phyloP scores from a whole-genome alignment of 1,140 invertebrate species.

The Dreissena polymorpha region DNA sequence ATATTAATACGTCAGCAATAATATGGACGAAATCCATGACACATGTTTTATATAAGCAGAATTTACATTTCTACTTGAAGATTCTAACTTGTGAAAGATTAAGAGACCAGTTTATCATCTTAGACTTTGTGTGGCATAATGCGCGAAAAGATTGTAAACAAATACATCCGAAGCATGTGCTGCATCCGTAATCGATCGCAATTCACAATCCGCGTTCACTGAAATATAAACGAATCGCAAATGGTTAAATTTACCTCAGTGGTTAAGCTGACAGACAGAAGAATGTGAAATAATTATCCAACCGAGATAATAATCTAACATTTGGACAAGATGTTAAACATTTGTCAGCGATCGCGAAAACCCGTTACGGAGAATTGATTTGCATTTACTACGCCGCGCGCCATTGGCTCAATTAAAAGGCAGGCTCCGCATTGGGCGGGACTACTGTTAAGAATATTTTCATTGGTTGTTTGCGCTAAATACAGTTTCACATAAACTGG shows the following conservation, averaged over 20 bases:
- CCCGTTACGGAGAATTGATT: conserved; percentile 34
- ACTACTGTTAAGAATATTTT: conserved; percentile 20
- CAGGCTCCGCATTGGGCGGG: conserved; percentile 27
- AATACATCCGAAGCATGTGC: conserved; percentile 17
- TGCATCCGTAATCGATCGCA: conserved; percentile 30
- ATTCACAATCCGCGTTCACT: conserved; percentile 39
- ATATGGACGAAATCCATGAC: no score
- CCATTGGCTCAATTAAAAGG: conserved; percentile 5
- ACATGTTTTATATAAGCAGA: no score
- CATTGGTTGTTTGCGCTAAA: conserved; percentile 21
- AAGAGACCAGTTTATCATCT: no score
- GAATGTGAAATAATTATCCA: conserved; percentile 51
- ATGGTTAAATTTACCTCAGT: conserved; percentile 47
- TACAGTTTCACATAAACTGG: neutral
- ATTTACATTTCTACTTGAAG: no score
- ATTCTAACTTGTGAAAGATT: no score
- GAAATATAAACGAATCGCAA: conserved; percentile 45
- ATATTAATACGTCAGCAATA: no score
- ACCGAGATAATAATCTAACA: conserved; percentile 45
- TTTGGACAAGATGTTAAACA: conserved; percentile 43
- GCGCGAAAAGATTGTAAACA: conserved; percentile 49
- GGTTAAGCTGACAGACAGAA: conserved; percentile 34
- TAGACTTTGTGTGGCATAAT: neutral
- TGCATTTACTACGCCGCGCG: neutral
- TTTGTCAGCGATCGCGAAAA: conserved; percentile 29